Conservation (phyloP, 2,888 invertebrate genomes). For the Parelbella ahira region DNA sequence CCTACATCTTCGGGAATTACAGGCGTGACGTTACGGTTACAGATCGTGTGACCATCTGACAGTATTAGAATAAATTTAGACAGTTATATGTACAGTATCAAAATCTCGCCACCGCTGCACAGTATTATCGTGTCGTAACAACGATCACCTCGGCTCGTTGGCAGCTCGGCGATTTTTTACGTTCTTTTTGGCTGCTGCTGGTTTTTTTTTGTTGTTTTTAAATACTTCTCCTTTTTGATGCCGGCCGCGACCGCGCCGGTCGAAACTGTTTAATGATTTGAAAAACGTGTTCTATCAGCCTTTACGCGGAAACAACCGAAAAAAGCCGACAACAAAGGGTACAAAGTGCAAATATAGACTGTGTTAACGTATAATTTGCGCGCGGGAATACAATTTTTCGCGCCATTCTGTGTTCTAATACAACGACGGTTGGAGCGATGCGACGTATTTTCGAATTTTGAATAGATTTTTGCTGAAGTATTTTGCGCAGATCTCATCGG, state of each 20-base stretch:
- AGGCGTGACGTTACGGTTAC: too few species aligned
- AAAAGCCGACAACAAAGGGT: constrained; percentile 77
- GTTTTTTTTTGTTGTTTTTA: constrained; percentile 36
- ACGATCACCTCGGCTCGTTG: constrained; percentile 54
- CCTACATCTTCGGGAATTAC: too few species aligned
- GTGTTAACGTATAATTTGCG: constrained; percentile 43
- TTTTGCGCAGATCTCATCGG: constrained; percentile 77
- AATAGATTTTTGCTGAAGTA: constrained; percentile 49
- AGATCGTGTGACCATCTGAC: too few species aligned
- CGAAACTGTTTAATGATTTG: constrained; percentile 81
- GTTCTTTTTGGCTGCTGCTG: constrained; percentile 41
- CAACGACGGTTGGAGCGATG: too few species aligned
- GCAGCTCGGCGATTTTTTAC: constrained; percentile 54
- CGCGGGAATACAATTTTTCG: constrained; percentile 29
- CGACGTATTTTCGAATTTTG: too few species aligned
- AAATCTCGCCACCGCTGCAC: constrained; percentile 36
- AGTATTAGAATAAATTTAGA: too few species aligned
- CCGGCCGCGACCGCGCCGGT: constrained; percentile 59
- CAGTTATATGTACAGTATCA: too few species aligned
- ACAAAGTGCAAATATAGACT: constrained; percentile 75
- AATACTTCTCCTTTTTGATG: constrained; percentile 55
- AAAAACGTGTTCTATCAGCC: constrained; percentile 81
- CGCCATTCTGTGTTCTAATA: too few species aligned
- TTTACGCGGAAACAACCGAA: constrained; percentile 78
- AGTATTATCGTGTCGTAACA: constrained; percentile 58